A percentile compares a stretch with the other conserved stretches of the same genome.
phyloP scores from a whole-genome alignment of 2,113 vertebrate genomes.

The Ancistrus triradiatus region DNA sequence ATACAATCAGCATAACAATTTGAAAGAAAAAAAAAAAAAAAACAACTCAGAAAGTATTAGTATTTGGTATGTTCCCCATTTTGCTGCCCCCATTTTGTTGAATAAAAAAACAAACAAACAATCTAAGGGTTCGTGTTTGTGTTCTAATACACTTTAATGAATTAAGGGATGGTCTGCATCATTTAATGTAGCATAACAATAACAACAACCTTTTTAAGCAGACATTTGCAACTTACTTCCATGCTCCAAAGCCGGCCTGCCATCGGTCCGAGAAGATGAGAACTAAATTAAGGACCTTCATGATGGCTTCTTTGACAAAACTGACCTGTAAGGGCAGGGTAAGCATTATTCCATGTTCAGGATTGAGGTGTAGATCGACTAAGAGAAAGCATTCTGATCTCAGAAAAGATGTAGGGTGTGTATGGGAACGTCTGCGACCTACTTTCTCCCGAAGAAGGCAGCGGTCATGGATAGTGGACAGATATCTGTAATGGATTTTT shows the following conservation, averaged over 20 bases:
- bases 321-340: conserved; percentile 75
- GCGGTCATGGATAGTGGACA: conserved; percentile 95
- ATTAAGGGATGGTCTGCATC: too few relatives aligned
- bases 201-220: not conserved
- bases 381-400: not conserved
- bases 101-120: too few relatives aligned
- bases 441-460: conserved; percentile 96
- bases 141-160: too few relatives aligned
- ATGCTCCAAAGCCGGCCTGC: conserved; percentile 88
- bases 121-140: too few relatives aligned
- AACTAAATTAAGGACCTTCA: conserved; percentile 95
- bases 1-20: too few relatives aligned
- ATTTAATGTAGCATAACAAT: too few relatives aligned
- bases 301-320: conserved; percentile 97
- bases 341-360: not conserved
- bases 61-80: too few relatives aligned
- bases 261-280: conserved; percentile 97
- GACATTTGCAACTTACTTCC: conserved; percentile 83
- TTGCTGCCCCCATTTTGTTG: too few relatives aligned
- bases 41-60: too few relatives aligned
- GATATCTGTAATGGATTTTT: conserved; percentile 94
- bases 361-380: not conserved
- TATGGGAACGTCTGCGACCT: too few relatives aligned
- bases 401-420: not conserved
- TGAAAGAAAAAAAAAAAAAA: too few relatives aligned